These are phyloP conservation scores for Antigone vipio DNA, from an alignment of 2,113 vertebrate species.

Conservation along the genomic window DNA sequence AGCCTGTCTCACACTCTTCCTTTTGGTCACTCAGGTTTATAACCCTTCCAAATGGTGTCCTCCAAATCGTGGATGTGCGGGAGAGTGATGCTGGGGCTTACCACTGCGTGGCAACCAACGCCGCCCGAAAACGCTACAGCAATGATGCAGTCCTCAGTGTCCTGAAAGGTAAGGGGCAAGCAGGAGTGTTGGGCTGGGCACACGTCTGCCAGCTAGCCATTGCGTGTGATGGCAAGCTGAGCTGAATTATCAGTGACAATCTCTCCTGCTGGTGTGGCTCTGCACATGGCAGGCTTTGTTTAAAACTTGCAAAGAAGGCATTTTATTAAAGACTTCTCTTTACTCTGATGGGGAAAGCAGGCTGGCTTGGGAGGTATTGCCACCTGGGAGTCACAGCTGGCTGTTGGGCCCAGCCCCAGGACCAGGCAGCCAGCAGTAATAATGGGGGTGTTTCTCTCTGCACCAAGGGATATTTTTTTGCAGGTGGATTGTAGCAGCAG, in stretches of 20 bases:
- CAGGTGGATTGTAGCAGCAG: neutral
- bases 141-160: conserved; percentile 81
- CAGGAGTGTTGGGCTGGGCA: neutral
- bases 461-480: neutral
- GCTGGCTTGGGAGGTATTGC: neutral
- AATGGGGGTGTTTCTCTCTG: neutral
- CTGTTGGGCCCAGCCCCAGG: neutral
- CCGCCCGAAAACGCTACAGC: conserved; percentile 81
- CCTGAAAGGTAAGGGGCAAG: conserved; percentile 76
- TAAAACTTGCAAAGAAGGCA: neutral
- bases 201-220: accelerated
- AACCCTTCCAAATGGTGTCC: conserved; percentile 90
- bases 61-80: conserved; percentile 90
- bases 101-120: conserved; percentile 86
- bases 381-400: neutral
- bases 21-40: conserved; percentile 80
- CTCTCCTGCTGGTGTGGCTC: neutral
- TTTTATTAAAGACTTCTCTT: neutral
- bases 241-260: neutral
- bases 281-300: neutral
- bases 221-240: neutral
- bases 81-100: conserved; percentile 84
- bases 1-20: neutral
- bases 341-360: neutral
- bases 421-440: neutral